Evolutionary conservation across 2,797 vertebrate genomes (phyloP), one percentile per base, ranked within the genome.

Genomic region (Eospalax fontanierii): DNA sequence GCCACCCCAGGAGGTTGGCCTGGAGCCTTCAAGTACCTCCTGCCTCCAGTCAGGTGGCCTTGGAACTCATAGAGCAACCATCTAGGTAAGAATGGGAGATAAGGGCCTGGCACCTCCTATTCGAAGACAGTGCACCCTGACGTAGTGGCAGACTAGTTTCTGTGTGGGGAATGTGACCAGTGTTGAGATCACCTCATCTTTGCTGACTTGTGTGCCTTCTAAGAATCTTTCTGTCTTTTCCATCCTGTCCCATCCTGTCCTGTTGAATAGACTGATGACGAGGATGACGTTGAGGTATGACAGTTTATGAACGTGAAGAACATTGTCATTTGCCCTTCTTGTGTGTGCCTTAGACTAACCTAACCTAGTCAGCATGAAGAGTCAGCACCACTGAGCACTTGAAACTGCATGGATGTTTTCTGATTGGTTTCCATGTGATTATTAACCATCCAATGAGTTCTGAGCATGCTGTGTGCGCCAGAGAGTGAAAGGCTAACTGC

Each of bases 271-370:
- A 99, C 99, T 26, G 99, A 99, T 98, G 99, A 99, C 97, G 99
- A 99, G 87, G 99, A 99, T 96, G 99, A 99, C 90, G 94, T 97
- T 86, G 99, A 99, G 99, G 99, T 99, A 99, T 94, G 98, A 95
- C 73, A 90, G 89, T 94, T 79, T 93, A 43, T 65, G 93, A 97
- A 91, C 57, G 26, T n/a, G 65, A 38, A 97, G 96, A 97, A 98
- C 96, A 96, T 83, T 35, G 19, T 4, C 63, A 94, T 79, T 95
- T 96, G 73, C 65, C 93, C 66, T 75, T 6, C 83, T 50, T 21
- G 3, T 4, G 98, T 89, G 96, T 98, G 97, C 96, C 89, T 80
- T 98, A 96, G 89, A 84, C 65, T 97, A 93, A 97, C 96, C 91
- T 95, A 97, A 97, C 96, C 81, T 80, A 81, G 74, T 89, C 95